Evolutionary conservation across 1,140 invertebrate species (phyloP).

Genomic region (Micrasema longulum): DNA sequence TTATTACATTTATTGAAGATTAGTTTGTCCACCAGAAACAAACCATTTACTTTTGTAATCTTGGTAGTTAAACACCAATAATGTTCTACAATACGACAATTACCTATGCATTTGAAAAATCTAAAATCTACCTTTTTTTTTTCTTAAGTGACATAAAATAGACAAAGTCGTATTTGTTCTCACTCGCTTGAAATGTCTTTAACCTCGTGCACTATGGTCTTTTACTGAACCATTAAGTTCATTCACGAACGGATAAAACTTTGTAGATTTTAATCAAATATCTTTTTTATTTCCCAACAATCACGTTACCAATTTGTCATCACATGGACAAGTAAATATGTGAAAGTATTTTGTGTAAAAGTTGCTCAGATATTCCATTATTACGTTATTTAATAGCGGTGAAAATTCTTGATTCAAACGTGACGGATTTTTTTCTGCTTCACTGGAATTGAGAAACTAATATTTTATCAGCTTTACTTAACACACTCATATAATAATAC

Average conservation of each 20-base stretch:
- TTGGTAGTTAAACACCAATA: too few relatives aligned
- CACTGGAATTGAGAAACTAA: not conserved
- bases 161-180: too few relatives aligned
- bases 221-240: conserved; percentile 7
- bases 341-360: conserved; percentile 29
- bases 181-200: not conserved
- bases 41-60: too few relatives aligned
- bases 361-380: not conserved
- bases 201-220: conserved; percentile 7
- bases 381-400: not conserved
- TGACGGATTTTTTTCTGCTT: not conserved
- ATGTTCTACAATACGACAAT: too few relatives aligned
- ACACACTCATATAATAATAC: not conserved
- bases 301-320: conserved; percentile 36
- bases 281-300: conserved; percentile 26
- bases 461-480: not conserved
- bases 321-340: conserved; percentile 13
- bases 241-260: conserved; percentile 35
- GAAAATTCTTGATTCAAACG: not conserved
- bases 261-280: conserved; percentile 37
- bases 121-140: too few relatives aligned
- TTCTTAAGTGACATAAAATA: too few relatives aligned
- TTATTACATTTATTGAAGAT: too few relatives aligned
- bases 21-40: too few relatives aligned
- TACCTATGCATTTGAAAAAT: too few relatives aligned